These are phyloP conservation scores for Cyprinus carpio DNA, from an alignment of 2,113 vertebrate genomes.

Conservation along the genomic window DNA sequence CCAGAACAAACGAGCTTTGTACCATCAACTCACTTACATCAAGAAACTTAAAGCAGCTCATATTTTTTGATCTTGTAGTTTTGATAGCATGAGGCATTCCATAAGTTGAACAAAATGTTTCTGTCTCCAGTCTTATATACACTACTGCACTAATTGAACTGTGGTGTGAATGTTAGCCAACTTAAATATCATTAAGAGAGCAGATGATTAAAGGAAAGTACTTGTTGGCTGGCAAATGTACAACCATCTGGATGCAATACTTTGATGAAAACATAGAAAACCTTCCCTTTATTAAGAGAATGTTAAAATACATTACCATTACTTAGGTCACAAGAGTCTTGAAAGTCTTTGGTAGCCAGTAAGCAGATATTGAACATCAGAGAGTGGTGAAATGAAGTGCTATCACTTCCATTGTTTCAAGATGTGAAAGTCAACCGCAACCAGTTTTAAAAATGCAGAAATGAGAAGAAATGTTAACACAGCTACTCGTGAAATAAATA, in stretches of 20 bases:
- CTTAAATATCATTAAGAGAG: slow-evolving; percentile 41
- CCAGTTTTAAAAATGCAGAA: neutral
- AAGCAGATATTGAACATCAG: neutral
- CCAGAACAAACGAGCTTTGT: slow-evolving; percentile 27
- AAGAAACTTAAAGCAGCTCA: neutral
- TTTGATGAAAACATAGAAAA: slow-evolving; percentile 2
- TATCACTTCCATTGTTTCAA: neutral
- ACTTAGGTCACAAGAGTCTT: neutral
- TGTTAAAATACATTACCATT: too few species aligned
- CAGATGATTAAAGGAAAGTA: slow-evolving; percentile 47
- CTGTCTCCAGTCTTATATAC: neutral
- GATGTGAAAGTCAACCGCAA: neutral
- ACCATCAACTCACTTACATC: slow-evolving; percentile 26
- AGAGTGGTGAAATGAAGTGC: neutral
- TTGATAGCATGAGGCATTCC: neutral
- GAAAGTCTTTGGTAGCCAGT: neutral
- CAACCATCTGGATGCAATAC: slow-evolving; percentile 30
- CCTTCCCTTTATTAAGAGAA: neutral
- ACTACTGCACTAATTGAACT: slow-evolving; percentile 24
- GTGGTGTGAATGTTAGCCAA: slow-evolving; percentile 35
- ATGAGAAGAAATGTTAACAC: neutral
- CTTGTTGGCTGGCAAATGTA: slow-evolving; percentile 26
- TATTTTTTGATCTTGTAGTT: slow-evolving; percentile 13
- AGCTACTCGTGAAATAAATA: neutral
- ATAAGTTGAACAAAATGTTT: slow-evolving; percentile 3